A percentile compares a stretch with the other conserved stretches of the same genome.
Evolutionary conservation across 2,888 invertebrate species (phyloP).

Genomic region (Philaethria dido): DNA sequence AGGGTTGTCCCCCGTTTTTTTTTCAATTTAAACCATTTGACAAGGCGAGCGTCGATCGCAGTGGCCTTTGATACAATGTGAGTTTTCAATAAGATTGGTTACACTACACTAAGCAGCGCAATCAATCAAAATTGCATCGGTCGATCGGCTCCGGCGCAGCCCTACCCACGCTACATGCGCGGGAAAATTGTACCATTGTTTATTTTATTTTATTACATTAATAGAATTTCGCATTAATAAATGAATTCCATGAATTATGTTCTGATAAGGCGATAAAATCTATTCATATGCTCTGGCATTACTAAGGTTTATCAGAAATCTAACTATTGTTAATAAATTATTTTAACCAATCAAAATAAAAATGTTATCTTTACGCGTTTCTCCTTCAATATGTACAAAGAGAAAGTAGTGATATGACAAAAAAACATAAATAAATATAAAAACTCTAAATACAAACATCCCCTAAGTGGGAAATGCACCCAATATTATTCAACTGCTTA

Average conservation of each 20-base stretch:
- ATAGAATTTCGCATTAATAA: slow-evolving; percentile 34
- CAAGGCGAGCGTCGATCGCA: slow-evolving; percentile 77
- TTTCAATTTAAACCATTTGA: slow-evolving; percentile 83
- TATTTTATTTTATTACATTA: slow-evolving; percentile 39
- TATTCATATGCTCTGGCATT: background rate
- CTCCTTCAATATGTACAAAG: too few relatives aligned
- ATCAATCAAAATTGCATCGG: slow-evolving; percentile 83
- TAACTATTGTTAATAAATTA: background rate
- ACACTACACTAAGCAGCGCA: slow-evolving; percentile 83
- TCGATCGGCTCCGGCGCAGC: slow-evolving; percentile 70
- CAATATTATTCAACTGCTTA: too few relatives aligned
- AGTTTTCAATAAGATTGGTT: slow-evolving; percentile 84
- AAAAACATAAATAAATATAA: too few relatives aligned
- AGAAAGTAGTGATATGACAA: too few relatives aligned
- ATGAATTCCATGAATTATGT: slow-evolving; percentile 34
- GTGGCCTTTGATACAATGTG: slow-evolving; percentile 78
- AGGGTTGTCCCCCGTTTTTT: slow-evolving; percentile 78
- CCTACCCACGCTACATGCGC: slow-evolving; percentile 48
- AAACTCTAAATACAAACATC: too few relatives aligned
- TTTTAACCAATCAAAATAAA: background rate
- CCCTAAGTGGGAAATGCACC: too few relatives aligned
- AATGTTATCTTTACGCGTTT: background rate
- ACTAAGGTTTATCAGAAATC: slow-evolving; percentile 3
- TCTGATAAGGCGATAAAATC: slow-evolving; percentile 21
- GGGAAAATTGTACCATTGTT: slow-evolving; percentile 42